A percentile compares a stretch with the other conserved stretches of the same genome.
phyloP scores from a whole-genome alignment of 2,113 vertebrate species.

The Genyomyrus donnyi region DNA sequence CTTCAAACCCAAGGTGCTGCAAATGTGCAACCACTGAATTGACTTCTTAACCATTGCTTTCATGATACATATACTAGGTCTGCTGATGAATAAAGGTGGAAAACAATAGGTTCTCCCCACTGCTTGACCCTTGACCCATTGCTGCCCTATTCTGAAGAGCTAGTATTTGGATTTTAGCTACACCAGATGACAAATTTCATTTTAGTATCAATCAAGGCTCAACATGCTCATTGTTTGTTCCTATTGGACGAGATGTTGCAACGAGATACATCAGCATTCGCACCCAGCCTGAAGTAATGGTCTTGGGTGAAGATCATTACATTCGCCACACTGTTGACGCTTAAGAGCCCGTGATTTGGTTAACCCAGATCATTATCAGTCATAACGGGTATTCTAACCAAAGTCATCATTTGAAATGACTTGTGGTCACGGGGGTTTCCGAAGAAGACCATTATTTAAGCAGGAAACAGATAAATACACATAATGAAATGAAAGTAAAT shows the following conservation, averaged over 20 bases:
- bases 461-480: neutral
- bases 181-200: neutral
- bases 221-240: neutral
- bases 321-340: neutral
- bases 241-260: neutral
- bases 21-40: neutral
- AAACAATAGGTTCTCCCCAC: neutral
- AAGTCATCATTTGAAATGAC: neutral
- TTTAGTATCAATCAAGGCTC: neutral
- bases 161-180: neutral
- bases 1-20: neutral
- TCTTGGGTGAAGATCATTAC: neutral
- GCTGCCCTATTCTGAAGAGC: neutral
- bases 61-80: neutral
- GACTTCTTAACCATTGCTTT: neutral
- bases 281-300: neutral
- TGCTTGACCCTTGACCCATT: neutral
- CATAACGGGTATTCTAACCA: neutral
- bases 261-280: neutral
- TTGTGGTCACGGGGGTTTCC: neutral
- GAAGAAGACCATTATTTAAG: neutral
- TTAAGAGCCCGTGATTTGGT: neutral
- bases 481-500: neutral
- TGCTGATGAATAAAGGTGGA: neutral
- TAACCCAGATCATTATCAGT: neutral